A percentile compares a stretch with the other conserved stretches of the same genome.
Evolutionary conservation across 2,113 vertebrate species (phyloP).

Genomic region (Gnathonemus longibarbis): DNA sequence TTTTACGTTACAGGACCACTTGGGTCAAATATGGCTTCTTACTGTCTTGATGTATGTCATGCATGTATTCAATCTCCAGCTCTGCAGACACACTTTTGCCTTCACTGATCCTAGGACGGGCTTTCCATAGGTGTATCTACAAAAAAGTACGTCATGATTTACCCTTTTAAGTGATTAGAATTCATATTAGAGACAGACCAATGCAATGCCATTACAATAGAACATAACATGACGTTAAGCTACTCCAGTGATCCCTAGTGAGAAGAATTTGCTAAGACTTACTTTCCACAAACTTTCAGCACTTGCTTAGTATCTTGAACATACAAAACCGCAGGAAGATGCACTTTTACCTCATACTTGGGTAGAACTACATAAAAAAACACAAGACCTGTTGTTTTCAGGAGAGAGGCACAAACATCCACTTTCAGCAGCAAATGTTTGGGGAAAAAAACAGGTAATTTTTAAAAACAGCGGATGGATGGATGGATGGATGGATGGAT

Average conservation of each 20-base stretch:
- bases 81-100: conserved; percentile 37
- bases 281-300: conserved; percentile 57
- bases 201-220: neutral
- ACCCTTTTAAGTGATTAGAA: neutral
- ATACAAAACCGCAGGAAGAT: conserved; percentile 48
- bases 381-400: neutral
- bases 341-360: conserved; percentile 57
- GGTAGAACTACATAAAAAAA: conserved; percentile 51
- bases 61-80: conserved; percentile 6
- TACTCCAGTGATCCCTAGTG: neutral
- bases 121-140: conserved; percentile 64
- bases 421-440: neutral
- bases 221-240: neutral
- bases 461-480: too few relatives aligned
- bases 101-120: conserved; percentile 52
- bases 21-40: conserved; percentile 20
- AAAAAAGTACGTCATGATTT: neutral
- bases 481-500: too few relatives aligned
- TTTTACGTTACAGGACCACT: neutral
- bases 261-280: conserved; percentile 29
- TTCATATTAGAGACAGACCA: neutral
- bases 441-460: too few relatives aligned
- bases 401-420: neutral
- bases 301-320: conserved; percentile 43
- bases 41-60: conserved; percentile 41